Evolutionary conservation across 2,113 vertebrate genomes (phyloP).

Genomic region (Mirounga angustirostris): DNA sequence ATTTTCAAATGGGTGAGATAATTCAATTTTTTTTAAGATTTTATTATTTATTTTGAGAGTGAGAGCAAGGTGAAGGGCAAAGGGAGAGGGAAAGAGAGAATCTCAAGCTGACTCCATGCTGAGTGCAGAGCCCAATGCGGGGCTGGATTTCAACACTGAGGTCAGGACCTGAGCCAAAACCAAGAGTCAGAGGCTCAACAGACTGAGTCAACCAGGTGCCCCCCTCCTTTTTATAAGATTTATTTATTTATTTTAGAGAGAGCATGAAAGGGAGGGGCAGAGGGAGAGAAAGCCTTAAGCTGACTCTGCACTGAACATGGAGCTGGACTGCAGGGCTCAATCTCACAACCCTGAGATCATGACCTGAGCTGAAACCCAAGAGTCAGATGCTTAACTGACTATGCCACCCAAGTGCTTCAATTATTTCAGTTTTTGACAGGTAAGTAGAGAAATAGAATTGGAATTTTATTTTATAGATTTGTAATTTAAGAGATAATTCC

Average conservation of each 20-base stretch:
- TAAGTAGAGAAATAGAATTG: not conserved
- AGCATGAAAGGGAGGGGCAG: not conserved
- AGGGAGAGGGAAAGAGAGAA: too few species aligned
- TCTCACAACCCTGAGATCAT: not conserved
- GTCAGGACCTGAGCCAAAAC: too few species aligned
- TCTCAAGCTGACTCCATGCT: too few species aligned
- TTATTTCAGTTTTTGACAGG: conserved; percentile 27
- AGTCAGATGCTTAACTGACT: not conserved
- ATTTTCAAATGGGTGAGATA: not conserved
- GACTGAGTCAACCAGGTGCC: not conserved
- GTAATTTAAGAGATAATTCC: conserved; percentile 13
- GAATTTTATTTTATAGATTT: not conserved
- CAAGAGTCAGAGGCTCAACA: too few species aligned
- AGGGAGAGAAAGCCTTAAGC: not conserved
- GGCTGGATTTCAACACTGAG: too few species aligned
- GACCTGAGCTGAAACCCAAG: not conserved
- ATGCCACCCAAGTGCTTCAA: not conserved
- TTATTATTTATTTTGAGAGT: not conserved
- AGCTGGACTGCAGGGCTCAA: not conserved
- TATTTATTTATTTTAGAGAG: not conserved
- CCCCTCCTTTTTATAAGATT: too few species aligned
- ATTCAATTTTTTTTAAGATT: not conserved
- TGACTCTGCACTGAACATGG: not conserved
- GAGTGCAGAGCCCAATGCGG: too few species aligned
- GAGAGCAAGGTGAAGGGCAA: too few species aligned